Evolutionary conservation across 1,140 invertebrate species (phyloP).

Genomic region (Hestina assimilis): DNA sequence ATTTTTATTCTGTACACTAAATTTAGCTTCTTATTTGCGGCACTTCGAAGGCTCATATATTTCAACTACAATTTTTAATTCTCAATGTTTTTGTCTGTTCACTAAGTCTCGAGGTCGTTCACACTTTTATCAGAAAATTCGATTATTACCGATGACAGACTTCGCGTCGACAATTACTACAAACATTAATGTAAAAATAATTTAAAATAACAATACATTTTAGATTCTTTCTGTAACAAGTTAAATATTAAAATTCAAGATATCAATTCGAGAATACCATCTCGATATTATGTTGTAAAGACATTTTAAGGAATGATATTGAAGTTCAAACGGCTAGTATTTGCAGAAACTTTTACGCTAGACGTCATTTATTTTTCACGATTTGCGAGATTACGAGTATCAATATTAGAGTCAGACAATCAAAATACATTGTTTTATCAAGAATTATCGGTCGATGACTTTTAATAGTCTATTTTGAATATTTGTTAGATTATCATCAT

Average conservation of each 20-base stretch:
- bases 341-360: too few species aligned
- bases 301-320: too few species aligned
- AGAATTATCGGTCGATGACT: slow-evolving; percentile 23
- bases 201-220: neutral
- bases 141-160: slow-evolving; percentile 46
- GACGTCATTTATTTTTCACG: slow-evolving; percentile 4
- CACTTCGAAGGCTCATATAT: too few species aligned
- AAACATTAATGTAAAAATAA: neutral
- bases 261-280: too few species aligned
- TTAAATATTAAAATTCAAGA: too few species aligned
- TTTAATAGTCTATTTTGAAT: slow-evolving; percentile 20
- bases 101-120: slow-evolving; percentile 51
- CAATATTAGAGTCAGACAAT: neutral
- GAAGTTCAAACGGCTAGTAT: too few species aligned
- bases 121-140: slow-evolving; percentile 59
- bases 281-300: too few species aligned
- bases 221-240: too few species aligned
- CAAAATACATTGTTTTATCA: slow-evolving; percentile 7
- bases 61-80: slow-evolving; percentile 4
- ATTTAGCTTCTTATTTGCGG: too few species aligned
- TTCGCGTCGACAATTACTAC: slow-evolving; percentile 13
- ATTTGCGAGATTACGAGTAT: neutral
- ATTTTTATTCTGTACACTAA: too few species aligned
- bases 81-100: slow-evolving; percentile 34
- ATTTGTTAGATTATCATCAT: slow-evolving; percentile 34